phyloP scores from a whole-genome alignment of 2,113 vertebrate species.

The Merops nubicus region DNA sequence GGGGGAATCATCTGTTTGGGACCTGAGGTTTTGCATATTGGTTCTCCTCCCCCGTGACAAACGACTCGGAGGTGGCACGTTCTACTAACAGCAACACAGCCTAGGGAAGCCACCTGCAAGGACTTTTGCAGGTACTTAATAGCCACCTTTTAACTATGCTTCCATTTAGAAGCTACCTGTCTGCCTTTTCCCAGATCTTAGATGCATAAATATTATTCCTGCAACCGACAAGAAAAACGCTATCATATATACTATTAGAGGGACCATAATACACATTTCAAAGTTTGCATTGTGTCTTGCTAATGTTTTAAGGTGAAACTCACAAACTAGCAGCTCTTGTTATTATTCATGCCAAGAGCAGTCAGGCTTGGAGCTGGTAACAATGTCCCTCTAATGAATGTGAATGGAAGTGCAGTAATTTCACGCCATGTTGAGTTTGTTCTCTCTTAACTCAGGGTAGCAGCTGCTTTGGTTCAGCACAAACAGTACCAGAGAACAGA shows the following conservation, averaged over 20 bases:
- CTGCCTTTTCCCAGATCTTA: background rate
- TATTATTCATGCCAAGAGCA: slow-evolving; percentile 58
- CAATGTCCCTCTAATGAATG: slow-evolving; percentile 64
- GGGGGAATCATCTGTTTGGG: background rate
- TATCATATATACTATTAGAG: background rate
- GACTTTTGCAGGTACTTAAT: no score
- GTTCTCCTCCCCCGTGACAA: background rate
- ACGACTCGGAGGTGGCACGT: background rate
- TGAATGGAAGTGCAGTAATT: slow-evolving; percentile 66
- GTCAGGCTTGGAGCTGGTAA: slow-evolving; percentile 56
- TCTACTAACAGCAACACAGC: background rate
- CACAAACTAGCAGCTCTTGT: slow-evolving; percentile 32
- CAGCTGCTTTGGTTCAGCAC: slow-evolving; percentile 70
- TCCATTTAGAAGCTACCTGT: background rate
- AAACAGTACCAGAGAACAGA: slow-evolving; percentile 45
- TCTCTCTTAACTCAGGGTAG: slow-evolving; percentile 64
- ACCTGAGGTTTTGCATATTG: fast-evolving
- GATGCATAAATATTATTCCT: background rate
- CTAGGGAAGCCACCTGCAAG: background rate
- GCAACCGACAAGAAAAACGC: background rate
- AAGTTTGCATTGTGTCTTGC: background rate
- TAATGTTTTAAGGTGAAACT: slow-evolving; percentile 27
- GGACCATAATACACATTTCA: background rate
- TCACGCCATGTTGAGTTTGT: slow-evolving; percentile 71
- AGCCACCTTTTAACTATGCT: background rate